Evolutionary conservation across 2,113 vertebrate species (phyloP), one percentile per base, ranked within the genome.

Genomic region (Hippolais icterina): DNA sequence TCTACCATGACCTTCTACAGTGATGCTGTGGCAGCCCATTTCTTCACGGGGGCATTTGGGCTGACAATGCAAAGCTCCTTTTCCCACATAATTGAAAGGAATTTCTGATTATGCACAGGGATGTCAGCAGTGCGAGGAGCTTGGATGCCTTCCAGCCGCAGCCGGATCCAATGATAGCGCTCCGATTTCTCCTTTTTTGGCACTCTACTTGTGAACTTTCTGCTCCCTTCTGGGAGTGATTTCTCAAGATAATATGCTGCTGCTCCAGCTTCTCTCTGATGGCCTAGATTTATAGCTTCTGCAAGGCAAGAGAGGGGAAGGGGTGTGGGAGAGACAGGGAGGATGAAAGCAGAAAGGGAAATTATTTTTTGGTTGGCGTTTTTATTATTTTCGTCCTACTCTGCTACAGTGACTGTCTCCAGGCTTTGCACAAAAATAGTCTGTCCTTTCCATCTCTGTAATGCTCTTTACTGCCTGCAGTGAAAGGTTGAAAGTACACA

Each of bases 51-150:
- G 96, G 87, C 96, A 95, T 94, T 93, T 83, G 90, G 96, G 78
- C 93, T 98, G 97, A 97, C 97, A 98, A 95, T 94, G 89, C 1
- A 59, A 80, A 96, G 96, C 97, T 96, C 76, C 91, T 97, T 98
- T 98, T 92, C 97, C 97, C 97, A 97, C 95, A 96, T 97, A 97
- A 96, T 96, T 97, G 97, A 98, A 97, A 98, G 94, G 97, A 97
- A 97, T 97, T 97, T 98, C 97, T 97, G 97, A 98, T 98, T 97
- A 97, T 97, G 96, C 37, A n/a, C 83, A 81, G 94, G 90, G 96
- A 97, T 98, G 98, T 97, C 97, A 97, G 97, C 94, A 87, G 95
- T 68, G 90, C 10, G 80, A 96, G 97, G 61, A 95, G 70, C 95
- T 97, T 98, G 97, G 97, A 96, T 13, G 80, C 64, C 90, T 97